Base-by-base conservation (phyloP, 2,113 vertebrate genomes). In the Notothenia rossii region DNA sequence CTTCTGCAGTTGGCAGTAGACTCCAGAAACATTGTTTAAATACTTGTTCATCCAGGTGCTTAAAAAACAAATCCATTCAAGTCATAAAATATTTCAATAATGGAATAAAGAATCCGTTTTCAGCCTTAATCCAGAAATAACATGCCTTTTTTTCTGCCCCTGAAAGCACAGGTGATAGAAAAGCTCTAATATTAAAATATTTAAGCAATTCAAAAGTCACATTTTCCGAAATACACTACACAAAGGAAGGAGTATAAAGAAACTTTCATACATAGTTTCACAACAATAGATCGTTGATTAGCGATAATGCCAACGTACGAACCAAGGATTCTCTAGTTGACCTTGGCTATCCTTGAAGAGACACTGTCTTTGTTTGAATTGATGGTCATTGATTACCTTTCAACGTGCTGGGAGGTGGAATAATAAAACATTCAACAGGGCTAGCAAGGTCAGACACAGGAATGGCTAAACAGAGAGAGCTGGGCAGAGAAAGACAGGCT, bases 351-450 rank as follows among this genome's bases (percentile, higher is more conserved):
- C 73, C 67, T 79, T 45, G 48, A 59, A 54, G 49, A 54, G 56
- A 74, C 17, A 4, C 17, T 0, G 12, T 53, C 69, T 75, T 61
- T 67, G 62, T 77, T n/a, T 0, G 2, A 61, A 84, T 56, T 61
- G 70, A 88, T 18, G 79, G 45, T 7, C 9, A 91, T 81, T 62
- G 87, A 91, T 91, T 86, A 78, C 33, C 85, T 91, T 80, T 86
- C 84, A 88, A 69, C 84, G 72, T 54, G 84, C 74, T 71, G 6
- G 13, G 48, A 4, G 55, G 20, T 71, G 54, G 61, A 71, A 84
- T 67, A 76, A 77, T 81, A 75, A 87, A 86, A 84, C 78, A 86
- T 84, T 87, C 60, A 87, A 59, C 56, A 54, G 55, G 75, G 73
- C 63, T 7, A 6, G 70, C 76, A 62, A 86, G 88, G 85, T 79